phyloP scores from a whole-genome alignment of 2,888 invertebrate genomes.

The Endotricha flammealis region DNA sequence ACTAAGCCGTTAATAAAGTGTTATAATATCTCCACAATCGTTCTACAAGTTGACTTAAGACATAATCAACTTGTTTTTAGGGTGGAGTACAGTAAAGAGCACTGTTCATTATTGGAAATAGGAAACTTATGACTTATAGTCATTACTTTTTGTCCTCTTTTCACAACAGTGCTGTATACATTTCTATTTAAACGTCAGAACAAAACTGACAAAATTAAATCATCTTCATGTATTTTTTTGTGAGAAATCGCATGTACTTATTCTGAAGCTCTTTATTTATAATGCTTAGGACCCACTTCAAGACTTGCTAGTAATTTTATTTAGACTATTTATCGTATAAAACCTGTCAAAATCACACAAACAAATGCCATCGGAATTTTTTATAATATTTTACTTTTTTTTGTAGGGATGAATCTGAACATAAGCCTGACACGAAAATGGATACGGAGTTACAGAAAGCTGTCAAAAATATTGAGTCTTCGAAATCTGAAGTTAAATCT shows the following conservation, averaged over 20 bases:
- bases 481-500: constrained; percentile 45
- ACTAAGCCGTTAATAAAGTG: too few relatives aligned
- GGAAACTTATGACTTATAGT: too few relatives aligned
- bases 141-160: neutral
- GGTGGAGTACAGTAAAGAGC: neutral
- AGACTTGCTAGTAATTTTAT: too few relatives aligned
- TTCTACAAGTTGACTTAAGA: neutral
- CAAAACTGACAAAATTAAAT: too few relatives aligned
- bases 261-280: too few relatives aligned
- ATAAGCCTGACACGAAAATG: constrained; percentile 52
- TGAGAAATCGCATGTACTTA: too few relatives aligned
- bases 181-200: too few relatives aligned
- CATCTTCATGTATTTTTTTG: too few relatives aligned
- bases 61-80: neutral
- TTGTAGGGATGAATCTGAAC: constrained; percentile 52
- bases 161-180: neutral
- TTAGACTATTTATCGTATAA: too few relatives aligned
- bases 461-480: constrained; percentile 55
- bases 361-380: neutral
- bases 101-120: neutral
- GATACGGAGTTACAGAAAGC: constrained; percentile 59
- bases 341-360: too few relatives aligned
- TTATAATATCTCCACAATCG: neutral
- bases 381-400: constrained; percentile 2
- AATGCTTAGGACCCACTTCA: too few relatives aligned